phyloP scores from a whole-genome alignment of 2,797 vertebrate species.

The Perodicticus potto region DNA sequence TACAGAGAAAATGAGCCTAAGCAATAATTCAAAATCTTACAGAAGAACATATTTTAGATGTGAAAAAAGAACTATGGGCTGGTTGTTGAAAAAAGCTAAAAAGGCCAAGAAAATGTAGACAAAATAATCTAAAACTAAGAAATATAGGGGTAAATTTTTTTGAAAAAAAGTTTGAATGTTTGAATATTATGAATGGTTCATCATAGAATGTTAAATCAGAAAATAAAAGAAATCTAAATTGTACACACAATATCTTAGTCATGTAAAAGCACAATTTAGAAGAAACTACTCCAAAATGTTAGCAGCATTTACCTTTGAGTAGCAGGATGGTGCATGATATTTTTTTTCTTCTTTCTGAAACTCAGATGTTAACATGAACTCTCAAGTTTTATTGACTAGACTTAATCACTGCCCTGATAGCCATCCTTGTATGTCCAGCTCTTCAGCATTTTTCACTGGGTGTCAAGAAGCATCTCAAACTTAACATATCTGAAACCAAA shows the following conservation, averaged over 20 bases:
- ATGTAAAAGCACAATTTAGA: neutral
- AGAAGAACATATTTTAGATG: no score
- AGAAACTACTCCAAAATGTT: constrained; percentile 1
- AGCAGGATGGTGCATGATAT: neutral
- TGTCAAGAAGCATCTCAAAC: neutral
- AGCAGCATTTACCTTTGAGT: neutral
- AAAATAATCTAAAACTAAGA: constrained; percentile 29
- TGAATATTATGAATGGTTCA: constrained; percentile 11
- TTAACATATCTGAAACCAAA: neutral
- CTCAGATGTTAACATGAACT: neutral
- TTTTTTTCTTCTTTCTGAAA: constrained; percentile 7
- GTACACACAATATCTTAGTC: neutral
- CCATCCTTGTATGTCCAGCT: neutral
- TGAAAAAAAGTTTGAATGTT: neutral
- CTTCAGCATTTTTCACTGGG: neutral
- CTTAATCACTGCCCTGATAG: neutral
- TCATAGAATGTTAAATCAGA: neutral
- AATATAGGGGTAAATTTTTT: neutral
- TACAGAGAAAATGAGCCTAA: no score
- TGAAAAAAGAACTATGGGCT: no score
- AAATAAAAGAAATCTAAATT: neutral
- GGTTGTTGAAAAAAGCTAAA: no score
- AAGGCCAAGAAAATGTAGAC: neutral
- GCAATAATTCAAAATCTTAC: no score
- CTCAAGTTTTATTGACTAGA: neutral